These are phyloP conservation scores for Thymelicus lineola DNA, from an alignment of 2,888 invertebrate species.

Conservation along the genomic window DNA sequence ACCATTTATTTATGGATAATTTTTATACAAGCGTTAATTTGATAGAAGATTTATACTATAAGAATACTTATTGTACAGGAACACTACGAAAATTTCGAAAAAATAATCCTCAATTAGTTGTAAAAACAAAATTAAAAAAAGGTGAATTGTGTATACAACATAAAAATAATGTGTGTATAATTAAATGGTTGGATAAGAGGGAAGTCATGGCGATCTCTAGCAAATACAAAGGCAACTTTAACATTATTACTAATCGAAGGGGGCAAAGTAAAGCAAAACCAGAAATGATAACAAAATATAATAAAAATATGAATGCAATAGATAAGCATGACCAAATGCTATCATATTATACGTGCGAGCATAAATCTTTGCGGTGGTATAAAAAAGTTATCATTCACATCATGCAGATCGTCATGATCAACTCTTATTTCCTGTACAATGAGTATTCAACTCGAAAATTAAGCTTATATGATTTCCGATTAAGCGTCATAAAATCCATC, in stretches of 20 bases:
- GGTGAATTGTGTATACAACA: conserved; percentile 39
- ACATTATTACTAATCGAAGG: conserved; percentile 40
- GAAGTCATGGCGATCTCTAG: conserved; percentile 51
- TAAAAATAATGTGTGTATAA: conserved; percentile 40
- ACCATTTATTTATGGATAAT: conserved; percentile 44
- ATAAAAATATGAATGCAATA: conserved; percentile 44
- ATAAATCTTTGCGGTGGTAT: conserved; percentile 47
- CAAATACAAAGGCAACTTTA: conserved; percentile 46
- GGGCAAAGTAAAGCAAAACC: conserved; percentile 40
- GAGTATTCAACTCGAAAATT: conserved; percentile 21
- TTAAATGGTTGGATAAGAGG: conserved; percentile 45
- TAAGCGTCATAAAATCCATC: conserved; percentile 39
- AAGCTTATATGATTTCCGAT: conserved; percentile 38
- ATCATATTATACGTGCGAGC: conserved; percentile 47
- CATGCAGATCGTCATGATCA: conserved; percentile 40
- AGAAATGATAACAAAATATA: conserved; percentile 41
- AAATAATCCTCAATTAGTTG: conserved; percentile 39
- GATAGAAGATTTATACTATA: conserved; percentile 40
- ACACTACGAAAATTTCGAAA: conserved; percentile 40
- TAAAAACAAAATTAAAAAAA: conserved; percentile 38
- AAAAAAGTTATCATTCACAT: conserved; percentile 46
- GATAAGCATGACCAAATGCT: conserved; percentile 50
- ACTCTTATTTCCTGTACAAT: conserved; percentile 35
- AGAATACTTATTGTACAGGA: conserved; percentile 43
- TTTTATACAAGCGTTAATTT: conserved; percentile 27